Conservation (phyloP, 2,797 vertebrate species). For the Tragelaphus eurycerus region DNA sequence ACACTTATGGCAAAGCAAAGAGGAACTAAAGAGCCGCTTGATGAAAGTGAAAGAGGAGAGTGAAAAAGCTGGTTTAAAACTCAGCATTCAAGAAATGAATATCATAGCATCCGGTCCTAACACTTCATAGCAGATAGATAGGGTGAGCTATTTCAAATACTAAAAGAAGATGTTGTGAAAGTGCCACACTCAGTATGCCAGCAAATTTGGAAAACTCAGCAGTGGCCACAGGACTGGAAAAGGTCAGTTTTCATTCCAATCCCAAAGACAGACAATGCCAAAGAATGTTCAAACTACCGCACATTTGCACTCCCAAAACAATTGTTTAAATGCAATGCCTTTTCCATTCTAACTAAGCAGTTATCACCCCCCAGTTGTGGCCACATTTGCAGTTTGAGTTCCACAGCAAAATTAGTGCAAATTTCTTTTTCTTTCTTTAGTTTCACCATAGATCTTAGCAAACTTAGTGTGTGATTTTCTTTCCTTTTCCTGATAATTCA, state of each 20-base stretch:
- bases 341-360: not conserved
- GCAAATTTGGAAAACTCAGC: not conserved
- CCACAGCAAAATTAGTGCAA: not conserved
- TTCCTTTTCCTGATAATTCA: not conserved
- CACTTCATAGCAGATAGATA: not conserved
- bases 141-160: not conserved
- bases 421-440: not conserved
- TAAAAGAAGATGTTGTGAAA: not conserved
- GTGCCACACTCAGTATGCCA: not conserved
- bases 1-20: not conserved
- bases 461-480: not conserved
- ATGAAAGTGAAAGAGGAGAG: not conserved
- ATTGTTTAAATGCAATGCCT: not conserved
- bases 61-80: not conserved
- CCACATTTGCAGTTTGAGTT: not conserved
- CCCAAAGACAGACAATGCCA: not conserved
- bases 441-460: not conserved
- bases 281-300: not conserved
- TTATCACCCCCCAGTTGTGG: not conserved
- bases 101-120: not conserved
- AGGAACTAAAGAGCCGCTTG: not conserved
- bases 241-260: not conserved
- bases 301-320: not conserved
- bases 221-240: not conserved
- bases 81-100: not conserved